Evolutionary conservation across 2,888 invertebrate species (phyloP).

Genomic region (Himalopsyche japonica): DNA sequence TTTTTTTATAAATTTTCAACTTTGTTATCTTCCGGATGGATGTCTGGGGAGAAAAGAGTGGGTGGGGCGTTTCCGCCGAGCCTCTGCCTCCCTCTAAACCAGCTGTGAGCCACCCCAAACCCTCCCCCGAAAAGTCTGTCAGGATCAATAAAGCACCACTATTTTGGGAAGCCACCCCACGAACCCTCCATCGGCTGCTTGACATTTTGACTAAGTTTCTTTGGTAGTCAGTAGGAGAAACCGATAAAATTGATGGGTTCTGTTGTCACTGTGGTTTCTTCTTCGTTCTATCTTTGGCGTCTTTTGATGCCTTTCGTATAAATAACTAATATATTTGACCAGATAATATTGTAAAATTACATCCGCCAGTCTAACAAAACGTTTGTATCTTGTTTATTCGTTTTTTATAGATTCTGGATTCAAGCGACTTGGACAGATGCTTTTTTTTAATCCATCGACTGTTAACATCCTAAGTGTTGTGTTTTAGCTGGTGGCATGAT

Average conservation of each 20-base stretch:
- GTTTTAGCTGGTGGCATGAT: too few species aligned
- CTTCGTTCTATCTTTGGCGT: background rate
- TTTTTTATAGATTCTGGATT: too few species aligned
- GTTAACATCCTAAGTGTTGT: too few species aligned
- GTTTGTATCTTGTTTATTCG: too few species aligned
- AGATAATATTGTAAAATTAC: too few species aligned
- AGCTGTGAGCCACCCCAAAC: background rate
- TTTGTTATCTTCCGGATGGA: background rate
- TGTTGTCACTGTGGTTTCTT: background rate
- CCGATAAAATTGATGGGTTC: background rate
- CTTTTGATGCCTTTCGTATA: background rate
- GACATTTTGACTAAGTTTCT: background rate
- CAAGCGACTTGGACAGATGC: too few species aligned
- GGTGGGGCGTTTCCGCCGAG: background rate
- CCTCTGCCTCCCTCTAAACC: background rate
- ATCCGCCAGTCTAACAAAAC: too few species aligned
- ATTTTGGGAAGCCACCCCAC: background rate
- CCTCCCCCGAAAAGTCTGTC: background rate
- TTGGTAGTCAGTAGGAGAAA: background rate
- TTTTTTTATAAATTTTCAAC: background rate
- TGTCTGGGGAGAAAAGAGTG: background rate
- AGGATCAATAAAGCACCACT: background rate
- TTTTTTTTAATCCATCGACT: too few species aligned
- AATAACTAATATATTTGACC: background rate
- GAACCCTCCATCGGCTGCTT: background rate